Evolutionary conservation across 2,888 invertebrate genomes (phyloP).

Genomic region (Athalia rosae): DNA sequence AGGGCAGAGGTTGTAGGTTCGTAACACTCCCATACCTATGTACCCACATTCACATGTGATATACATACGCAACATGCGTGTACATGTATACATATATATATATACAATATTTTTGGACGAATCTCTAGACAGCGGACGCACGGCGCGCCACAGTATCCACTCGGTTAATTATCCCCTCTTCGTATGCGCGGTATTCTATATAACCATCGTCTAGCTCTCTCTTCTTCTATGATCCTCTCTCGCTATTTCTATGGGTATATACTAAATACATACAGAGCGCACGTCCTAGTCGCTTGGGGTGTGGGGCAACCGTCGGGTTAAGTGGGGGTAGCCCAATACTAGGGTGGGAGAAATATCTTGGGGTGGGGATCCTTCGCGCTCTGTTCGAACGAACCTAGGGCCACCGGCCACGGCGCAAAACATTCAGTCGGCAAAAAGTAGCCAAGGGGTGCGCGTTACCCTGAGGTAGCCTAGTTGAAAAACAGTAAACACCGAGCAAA

Average conservation of each 20-base stretch:
- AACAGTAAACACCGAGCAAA: slow-evolving; percentile 53
- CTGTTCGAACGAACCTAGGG: slow-evolving; percentile 51
- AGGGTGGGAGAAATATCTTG: slow-evolving; percentile 59
- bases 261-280: not conserved
- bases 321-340: slow-evolving; percentile 54
- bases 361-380: slow-evolving; percentile 46
- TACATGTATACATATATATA: not conserved
- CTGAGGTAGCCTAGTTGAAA: slow-evolving; percentile 57
- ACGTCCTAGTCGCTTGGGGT: slow-evolving; percentile 32
- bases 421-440: slow-evolving; percentile 74
- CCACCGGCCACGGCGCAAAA: slow-evolving; percentile 70
- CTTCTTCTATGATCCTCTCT: slow-evolving; percentile 26
- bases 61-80: not conserved
- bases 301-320: slow-evolving; percentile 12
- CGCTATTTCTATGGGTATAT: not conserved
- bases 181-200: slow-evolving; percentile 53
- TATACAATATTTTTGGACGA: slow-evolving; percentile 46
- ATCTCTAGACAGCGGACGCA: slow-evolving; percentile 54
- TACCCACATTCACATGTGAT: not conserved
- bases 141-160: slow-evolving; percentile 62
- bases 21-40: too few species aligned
- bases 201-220: slow-evolving; percentile 53
- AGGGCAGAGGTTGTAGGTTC: too few species aligned
- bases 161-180: slow-evolving; percentile 70
- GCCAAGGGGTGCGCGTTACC: slow-evolving; percentile 72